Evolutionary conservation across 2,888 invertebrate genomes (phyloP).

Genomic region (Eledona agricola): DNA sequence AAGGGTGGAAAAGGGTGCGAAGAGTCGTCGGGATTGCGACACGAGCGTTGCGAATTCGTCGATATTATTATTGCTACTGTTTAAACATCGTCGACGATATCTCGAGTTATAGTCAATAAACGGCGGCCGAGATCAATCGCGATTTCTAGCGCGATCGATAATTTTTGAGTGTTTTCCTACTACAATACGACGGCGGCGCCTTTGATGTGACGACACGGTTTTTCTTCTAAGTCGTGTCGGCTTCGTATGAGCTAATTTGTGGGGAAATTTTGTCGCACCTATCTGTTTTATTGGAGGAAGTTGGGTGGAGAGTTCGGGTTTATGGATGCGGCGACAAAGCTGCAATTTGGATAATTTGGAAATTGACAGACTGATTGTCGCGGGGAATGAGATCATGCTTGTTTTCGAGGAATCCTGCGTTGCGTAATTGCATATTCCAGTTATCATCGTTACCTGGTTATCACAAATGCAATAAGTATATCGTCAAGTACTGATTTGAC

Average conservation of each 20-base stretch:
- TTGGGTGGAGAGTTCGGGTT: too few species aligned
- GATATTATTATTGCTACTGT: constrained; percentile 45
- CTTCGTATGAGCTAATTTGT: too few species aligned
- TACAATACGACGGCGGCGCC: constrained; percentile 6
- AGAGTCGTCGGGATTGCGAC: not conserved
- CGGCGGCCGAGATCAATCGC: constrained; percentile 19
- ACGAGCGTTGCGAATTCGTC: constrained; percentile 7
- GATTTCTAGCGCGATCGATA: constrained; percentile 12
- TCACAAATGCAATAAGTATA: too few species aligned
- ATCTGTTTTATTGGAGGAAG: too few species aligned
- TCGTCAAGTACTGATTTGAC: too few species aligned
- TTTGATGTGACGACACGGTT: constrained; percentile 17
- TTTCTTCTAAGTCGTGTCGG: constrained; percentile 12
- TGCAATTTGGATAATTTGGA: too few species aligned
- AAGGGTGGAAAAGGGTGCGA: constrained; percentile 8
- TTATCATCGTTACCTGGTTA: too few species aligned
- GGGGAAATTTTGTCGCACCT: too few species aligned
- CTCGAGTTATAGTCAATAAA: constrained; percentile 34
- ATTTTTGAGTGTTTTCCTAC: constrained; percentile 18
- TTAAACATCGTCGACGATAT: constrained; percentile 41
- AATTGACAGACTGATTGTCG: constrained; percentile 11
- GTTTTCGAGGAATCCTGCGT: not conserved
- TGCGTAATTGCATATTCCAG: too few species aligned
- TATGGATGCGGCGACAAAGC: too few species aligned
- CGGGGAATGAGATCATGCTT: not conserved